Percentiles rank a stretch among this genome's conserved stretches.
phyloP scores from a whole-genome alignment of 2,888 invertebrate species.

The Argyresthia goedartella region DNA sequence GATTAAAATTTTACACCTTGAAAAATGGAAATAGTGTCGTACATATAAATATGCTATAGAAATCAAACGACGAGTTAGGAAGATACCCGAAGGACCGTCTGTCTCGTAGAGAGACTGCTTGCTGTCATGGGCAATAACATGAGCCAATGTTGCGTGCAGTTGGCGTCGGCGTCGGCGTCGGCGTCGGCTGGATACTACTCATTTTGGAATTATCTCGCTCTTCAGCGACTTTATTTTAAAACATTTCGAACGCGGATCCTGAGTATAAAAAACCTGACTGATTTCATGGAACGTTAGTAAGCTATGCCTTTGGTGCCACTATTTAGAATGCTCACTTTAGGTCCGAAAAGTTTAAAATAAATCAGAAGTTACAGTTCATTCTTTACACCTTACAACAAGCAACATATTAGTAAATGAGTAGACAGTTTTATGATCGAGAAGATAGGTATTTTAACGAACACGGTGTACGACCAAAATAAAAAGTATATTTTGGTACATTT shows the following conservation, averaged over 20 bases:
- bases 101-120: conserved; percentile 28
- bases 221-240: neutral
- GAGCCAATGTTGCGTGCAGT: conserved; percentile 61
- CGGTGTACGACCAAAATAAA: conserved; percentile 56
- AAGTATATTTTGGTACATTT: conserved; percentile 53
- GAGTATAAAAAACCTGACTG: too few relatives aligned
- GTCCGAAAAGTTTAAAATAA: neutral
- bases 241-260: neutral
- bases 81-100: conserved; percentile 20
- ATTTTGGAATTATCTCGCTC: conserved; percentile 35
- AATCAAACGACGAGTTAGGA: neutral
- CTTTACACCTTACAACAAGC: conserved; percentile 1
- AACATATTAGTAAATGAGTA: conserved; percentile 21
- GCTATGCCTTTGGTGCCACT: too few relatives aligned
- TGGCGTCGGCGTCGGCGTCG: conserved; percentile 58
- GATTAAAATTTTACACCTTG: too few relatives aligned
- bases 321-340: neutral
- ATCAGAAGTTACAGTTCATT: neutral
- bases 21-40: too few relatives aligned
- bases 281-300: too few relatives aligned
- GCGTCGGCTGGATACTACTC: conserved; percentile 49
- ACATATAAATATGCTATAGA: too few relatives aligned
- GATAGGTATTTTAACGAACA: conserved; percentile 62
- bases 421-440: conserved; percentile 59
- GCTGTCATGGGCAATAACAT: conserved; percentile 61